Base-by-base conservation (phyloP, 2,888 invertebrate genomes). In the Platypus cylindrus region DNA sequence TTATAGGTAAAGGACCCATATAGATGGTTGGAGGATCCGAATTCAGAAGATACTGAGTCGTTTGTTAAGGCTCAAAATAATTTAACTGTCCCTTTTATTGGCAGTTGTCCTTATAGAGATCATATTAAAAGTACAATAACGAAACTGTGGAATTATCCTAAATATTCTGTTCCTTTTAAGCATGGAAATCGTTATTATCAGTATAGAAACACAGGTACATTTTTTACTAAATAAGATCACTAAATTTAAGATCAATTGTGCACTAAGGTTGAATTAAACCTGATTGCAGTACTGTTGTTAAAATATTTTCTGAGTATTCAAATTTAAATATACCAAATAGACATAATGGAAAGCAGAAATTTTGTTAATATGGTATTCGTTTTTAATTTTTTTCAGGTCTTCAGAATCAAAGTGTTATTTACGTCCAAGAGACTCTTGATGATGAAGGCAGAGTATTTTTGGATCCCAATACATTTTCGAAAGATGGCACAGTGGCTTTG, bases 341-440 rank as follows among this genome's bases (percentile, higher is more conserved):
- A n/a, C n/a, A n/a, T n/a, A n/a, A n/a, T n/a, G n/a, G n/a, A n/a
- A n/a, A n/a, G n/a, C n/a, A n/a, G n/a, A n/a, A n/a, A n/a, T n/a
- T n/a, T n/a, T n/a, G n/a, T n/a, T n/a, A n/a, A n/a, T n/a, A n/a
- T n/a, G n/a, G n/a, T n/a, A n/a, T n/a, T n/a, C n/a, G n/a, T n/a
- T n/a, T n/a, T n/a, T n/a, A n/a, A n/a, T 13, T 27, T 22, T 7
- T 20, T 48, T 38, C 37, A 58, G 97, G 97, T 2, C 68, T 98
- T 36, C 97, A 98, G 65, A 95, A 98, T 63, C 97, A 98, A 62
- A 94, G 91, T 65, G 93, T 95, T 8, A 64, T 93, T 45, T 95
- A 89, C 65, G 78, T 87, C 17, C 87, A 89, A 68, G 78, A 86
- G 49, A 45, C 37, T 15, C 56, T 91, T 43, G 71, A 78, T 14